Evolutionary conservation across 2,113 vertebrate genomes (phyloP), one percentile per base, ranked within the genome.

Genomic region (Elgaria multicarinata): DNA sequence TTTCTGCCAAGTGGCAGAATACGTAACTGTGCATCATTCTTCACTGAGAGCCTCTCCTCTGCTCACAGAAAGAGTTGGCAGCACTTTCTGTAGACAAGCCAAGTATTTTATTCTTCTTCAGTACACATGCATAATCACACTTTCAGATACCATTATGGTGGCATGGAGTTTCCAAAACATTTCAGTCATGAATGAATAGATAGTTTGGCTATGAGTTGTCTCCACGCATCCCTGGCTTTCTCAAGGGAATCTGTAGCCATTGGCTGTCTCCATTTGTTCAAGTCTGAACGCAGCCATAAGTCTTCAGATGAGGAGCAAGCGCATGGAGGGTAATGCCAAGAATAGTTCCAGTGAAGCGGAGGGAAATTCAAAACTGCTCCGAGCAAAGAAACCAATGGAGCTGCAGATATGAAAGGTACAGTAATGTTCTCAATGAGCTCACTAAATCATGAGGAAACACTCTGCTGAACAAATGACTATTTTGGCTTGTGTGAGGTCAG

Each of bases 311-410:
- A 44, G 78, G 53, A 87, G 24, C 36, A 71, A 83, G 22, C 26
- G 33, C 24, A 71, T 69, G 39, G 64, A 36, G 42, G 22, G 18
- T n/a, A 75, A 84, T 77, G 50, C 39, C 50, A 83, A 78, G 85
- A 71, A 83, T 62, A 78, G 36, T 50, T 62, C 36, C 72, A 71
- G 44, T 8, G 14, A 91, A 87, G 79, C 80, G 71, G 31, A 69
- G 62, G 86, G 22, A 72, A 91, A 79, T 91, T 79, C 46, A 84
- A 55, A 84, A 87, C n/a, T 72, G 86, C 62, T 84, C 24, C 64
- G 84, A 87, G 80, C 74, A 87, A 87, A 77, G 39, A 67, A 84
- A 39, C 55, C 42, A 87, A 87, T 84, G 74, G 80, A 84, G 86
- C 80, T 78, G 39, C 39, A 83, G 31, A 79, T 78, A 46, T 62